These are phyloP conservation scores for Sinocyclocheilus grahami DNA, from an alignment of 2,113 vertebrate species.

Conservation along the genomic window DNA sequence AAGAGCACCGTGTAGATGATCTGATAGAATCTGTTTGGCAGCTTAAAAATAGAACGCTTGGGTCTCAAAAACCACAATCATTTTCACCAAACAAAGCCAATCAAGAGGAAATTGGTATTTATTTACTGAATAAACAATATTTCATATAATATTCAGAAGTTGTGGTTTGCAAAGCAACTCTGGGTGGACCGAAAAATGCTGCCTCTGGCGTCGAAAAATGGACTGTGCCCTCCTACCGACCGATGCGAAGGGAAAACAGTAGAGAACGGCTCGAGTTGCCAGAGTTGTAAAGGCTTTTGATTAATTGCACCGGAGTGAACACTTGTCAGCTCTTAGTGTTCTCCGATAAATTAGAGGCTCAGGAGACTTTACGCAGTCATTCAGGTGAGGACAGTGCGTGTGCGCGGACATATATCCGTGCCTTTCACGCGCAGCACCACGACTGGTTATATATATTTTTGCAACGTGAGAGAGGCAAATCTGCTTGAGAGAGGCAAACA, in stretches of 20 bases:
- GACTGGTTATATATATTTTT: constrained; percentile 59
- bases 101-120: background rate
- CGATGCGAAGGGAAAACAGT: constrained; percentile 59
- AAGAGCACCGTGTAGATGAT: background rate
- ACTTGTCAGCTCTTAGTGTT: constrained; percentile 67
- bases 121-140: background rate
- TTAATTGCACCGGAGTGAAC: constrained; percentile 73
- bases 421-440: constrained; percentile 54
- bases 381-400: constrained; percentile 67
- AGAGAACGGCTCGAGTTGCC: constrained; percentile 48
- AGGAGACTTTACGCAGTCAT: constrained; percentile 69
- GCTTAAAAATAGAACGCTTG: background rate
- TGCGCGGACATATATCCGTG: constrained; percentile 53
- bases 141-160: background rate
- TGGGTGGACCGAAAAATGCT: constrained; percentile 57
- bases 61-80: no score
- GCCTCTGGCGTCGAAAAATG: constrained; percentile 69
- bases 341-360: constrained; percentile 74
- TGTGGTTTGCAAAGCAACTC: background rate
- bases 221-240: constrained; percentile 63
- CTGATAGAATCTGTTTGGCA: background rate
- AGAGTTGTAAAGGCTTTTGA: constrained; percentile 67
- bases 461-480: constrained; percentile 9
- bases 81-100: background rate
- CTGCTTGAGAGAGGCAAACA: no score